Base-by-base conservation (phyloP, 1,140 invertebrate genomes). In the Drosophila insularis region DNA sequence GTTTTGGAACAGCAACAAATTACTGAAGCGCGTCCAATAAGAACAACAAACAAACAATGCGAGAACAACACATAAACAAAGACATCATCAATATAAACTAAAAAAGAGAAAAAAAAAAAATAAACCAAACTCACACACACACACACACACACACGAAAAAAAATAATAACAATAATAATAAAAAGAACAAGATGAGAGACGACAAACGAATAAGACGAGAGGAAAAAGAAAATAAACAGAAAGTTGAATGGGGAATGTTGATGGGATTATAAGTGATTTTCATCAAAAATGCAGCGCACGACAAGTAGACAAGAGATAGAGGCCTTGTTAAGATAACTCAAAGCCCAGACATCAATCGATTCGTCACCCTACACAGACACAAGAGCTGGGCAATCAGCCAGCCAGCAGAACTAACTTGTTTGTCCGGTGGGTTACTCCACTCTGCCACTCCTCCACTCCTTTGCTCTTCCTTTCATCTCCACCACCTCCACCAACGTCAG, bases 211-310 rank as follows among this genome's bases (percentile, higher is more conserved):
- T 37, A 13, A 37, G 35, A 37, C 35, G 35, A 13, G 35, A 50
- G 32, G 17, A 8, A 50, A 50, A 46, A 46, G 43, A 50, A 14
- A 68, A 54, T 37, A 63, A 54, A 53, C 53, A 79, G 75, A 72
- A 63, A 87, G 74, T 69, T 71, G 87, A 74, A 75, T 75, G 73
- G 81, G 81, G 78, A 86, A 86, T 86, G 81, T 81, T 86, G 81
- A 86, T 86, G 81, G 81, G 81, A 86, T 86, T 86, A 86, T 86
- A 86, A 86, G 81, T 86, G 81, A 86, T 87, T 86, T 86, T 81
- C 82, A 86, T 86, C 81, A 86, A 86, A 86, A 86, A 86, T 86
- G 82, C 81, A 86, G 82, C 81, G 75, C 81, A 86, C 82, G 82
- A 85, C 81, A 87, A 70, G 68, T 63, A 79, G 64, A 50, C 43